Conservation (phyloP, 2,888 invertebrate genomes). For the Drosophila eohydei region DNA sequence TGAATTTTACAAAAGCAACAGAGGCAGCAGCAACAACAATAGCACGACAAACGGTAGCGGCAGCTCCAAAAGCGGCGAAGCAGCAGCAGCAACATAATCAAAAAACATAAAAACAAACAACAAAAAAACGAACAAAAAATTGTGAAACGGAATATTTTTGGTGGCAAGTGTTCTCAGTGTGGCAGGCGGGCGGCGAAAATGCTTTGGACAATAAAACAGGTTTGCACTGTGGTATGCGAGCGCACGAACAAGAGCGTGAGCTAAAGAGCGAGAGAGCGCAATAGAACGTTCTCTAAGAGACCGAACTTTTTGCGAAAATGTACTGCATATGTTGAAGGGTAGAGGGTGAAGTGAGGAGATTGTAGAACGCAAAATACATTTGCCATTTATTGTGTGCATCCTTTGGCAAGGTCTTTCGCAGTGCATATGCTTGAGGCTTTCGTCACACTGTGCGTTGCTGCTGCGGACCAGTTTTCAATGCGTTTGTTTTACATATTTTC, state of each 20-base stretch:
- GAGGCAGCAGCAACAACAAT: slow-evolving; percentile 42
- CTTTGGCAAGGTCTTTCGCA: slow-evolving; percentile 54
- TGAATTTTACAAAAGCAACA: slow-evolving; percentile 43
- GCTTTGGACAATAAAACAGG: slow-evolving; percentile 70
- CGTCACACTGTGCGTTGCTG: slow-evolving; percentile 8
- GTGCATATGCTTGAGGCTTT: slow-evolving; percentile 4
- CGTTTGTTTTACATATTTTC: slow-evolving; percentile 35
- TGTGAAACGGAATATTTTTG: slow-evolving; percentile 59
- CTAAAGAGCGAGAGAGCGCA: slow-evolving; percentile 8
- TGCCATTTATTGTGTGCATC: slow-evolving; percentile 37
- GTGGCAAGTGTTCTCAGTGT: slow-evolving; percentile 60
- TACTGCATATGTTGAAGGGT: slow-evolving; percentile 18
- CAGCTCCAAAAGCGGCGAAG: slow-evolving; percentile 45
- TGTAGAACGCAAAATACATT: slow-evolving; percentile 12
- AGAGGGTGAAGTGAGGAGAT: background rate
- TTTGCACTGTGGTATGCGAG: slow-evolving; percentile 53
- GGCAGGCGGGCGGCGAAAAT: slow-evolving; percentile 63
- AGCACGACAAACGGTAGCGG: slow-evolving; percentile 62
- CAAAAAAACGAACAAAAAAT: slow-evolving; percentile 27
- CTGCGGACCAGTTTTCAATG: slow-evolving; percentile 41
- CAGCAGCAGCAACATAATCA: slow-evolving; percentile 24
- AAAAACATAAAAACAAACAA: slow-evolving; percentile 32
- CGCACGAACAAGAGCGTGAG: slow-evolving; percentile 18
- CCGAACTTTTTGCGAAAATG: slow-evolving; percentile 41
- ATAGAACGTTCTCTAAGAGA: slow-evolving; percentile 16